Evolutionary conservation across 2,113 vertebrate genomes (phyloP).

Genomic region (Scomber japonicus): DNA sequence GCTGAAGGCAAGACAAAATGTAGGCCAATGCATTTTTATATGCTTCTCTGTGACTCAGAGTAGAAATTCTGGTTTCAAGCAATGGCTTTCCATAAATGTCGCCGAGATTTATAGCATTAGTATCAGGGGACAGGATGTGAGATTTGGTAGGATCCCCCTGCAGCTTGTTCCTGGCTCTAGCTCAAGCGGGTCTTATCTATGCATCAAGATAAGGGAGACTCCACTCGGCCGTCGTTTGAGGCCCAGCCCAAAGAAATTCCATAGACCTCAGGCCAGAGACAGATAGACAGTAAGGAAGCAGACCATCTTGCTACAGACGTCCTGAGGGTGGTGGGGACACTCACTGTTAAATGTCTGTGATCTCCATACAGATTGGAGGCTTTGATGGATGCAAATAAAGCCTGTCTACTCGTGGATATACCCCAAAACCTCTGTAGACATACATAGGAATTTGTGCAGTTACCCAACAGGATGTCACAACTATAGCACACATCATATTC

Average conservation of each 20-base stretch:
- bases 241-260: constrained; percentile 55
- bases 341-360: constrained; percentile 15
- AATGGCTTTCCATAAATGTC: constrained; percentile 26
- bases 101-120: constrained; percentile 53
- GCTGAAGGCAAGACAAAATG: constrained; percentile 40
- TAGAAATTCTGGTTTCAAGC: constrained; percentile 42
- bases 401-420: too few relatives aligned
- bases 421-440: too few relatives aligned
- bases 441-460: too few relatives aligned
- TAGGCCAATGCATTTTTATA: constrained; percentile 17
- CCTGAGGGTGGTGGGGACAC: constrained; percentile 25
- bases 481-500: too few relatives aligned
- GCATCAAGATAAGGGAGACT: constrained; percentile 70
- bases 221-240: constrained; percentile 44
- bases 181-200: constrained; percentile 70
- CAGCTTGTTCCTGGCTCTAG: constrained; percentile 59
- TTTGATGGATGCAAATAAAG: background rate
- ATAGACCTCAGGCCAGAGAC: constrained; percentile 15
- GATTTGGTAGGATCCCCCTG: constrained; percentile 47
- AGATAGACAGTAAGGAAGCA: constrained; percentile 50
- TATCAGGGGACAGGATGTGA: constrained; percentile 52
- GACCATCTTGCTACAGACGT: constrained; percentile 19
- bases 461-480: too few relatives aligned
- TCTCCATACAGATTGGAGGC: constrained; percentile 16
- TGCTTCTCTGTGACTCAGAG: constrained; percentile 21